Evolutionary conservation across 2,888 invertebrate genomes (phyloP).

Genomic region (Bibio marci): DNA sequence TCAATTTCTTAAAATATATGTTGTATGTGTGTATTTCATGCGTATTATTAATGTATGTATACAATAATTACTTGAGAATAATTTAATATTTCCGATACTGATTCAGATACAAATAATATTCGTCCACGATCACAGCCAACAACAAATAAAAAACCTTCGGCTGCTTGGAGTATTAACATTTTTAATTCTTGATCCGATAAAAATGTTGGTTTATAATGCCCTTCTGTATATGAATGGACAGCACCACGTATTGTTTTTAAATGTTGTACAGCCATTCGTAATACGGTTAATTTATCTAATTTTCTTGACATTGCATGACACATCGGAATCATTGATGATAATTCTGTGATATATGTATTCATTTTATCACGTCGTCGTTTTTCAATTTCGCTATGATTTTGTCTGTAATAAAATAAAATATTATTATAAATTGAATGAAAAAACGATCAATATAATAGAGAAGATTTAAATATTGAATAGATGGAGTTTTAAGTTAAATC

Average conservation of each 20-base stretch:
- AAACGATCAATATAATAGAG: no score
- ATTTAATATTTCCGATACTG: conserved; percentile 64
- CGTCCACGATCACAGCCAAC: conserved; percentile 85
- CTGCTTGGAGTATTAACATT: conserved; percentile 66
- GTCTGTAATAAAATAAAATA: no score
- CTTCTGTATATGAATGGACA: conserved; percentile 53
- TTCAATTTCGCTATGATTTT: conserved; percentile 94
- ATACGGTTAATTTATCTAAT: conserved; percentile 77
- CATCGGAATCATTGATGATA: conserved; percentile 84
- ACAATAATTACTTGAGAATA: conserved; percentile 70
- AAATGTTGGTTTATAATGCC: conserved; percentile 63
- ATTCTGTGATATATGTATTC: conserved; percentile 86
- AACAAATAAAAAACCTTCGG: conserved; percentile 81
- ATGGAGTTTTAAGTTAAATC: no score
- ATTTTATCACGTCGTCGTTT: conserved; percentile 89
- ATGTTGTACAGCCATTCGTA: conserved; percentile 89
- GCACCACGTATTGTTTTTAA: conserved; percentile 61
- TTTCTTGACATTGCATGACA: conserved; percentile 86
- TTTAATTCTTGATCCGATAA: conserved; percentile 77
- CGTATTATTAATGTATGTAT: no score
- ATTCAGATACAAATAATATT: conserved; percentile 77
- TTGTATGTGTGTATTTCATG: no score
- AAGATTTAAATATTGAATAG: no score
- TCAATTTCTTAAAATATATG: no score
- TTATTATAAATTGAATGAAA: no score